Base-by-base conservation (phyloP, 2,113 vertebrate species). In the Meriones unguiculatus region DNA sequence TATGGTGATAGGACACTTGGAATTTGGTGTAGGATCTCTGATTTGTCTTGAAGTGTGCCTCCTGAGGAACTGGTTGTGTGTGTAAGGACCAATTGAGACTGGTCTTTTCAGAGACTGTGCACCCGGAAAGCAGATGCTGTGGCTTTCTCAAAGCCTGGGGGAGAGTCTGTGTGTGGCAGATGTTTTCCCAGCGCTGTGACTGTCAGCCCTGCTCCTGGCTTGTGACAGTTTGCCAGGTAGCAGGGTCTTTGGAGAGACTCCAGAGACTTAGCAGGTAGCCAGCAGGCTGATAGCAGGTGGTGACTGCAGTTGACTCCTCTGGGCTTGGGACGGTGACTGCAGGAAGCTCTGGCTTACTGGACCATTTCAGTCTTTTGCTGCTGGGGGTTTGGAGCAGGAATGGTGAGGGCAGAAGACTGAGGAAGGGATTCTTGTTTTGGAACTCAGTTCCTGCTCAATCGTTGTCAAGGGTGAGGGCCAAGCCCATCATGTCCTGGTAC, bases 301-400 rank as follows among this genome's bases (percentile, higher is more conserved):
- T 73, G 8, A 14, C 30, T 62, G 76, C 6, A 32, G 73, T 75
- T 17, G n/a, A 64, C 41, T 62, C 12, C 30, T 67, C 75, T 35
- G 1, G 41, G 17, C 41, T 17, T 12, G 52, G n/a, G 70, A 10
- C n/a, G 9, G 78, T 70, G 89, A 25, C 22, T 96, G 17, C 7
- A 38, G 78, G 78, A 81, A 84, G 7, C 15, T 65, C 92, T 84
- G 64, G n/a, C n/a, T 54, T 54, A 15, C 24, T 85, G 80, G 32
- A 22, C 0, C 13, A 20, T 1, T 24, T 35, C 4, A 2, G 5
- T 86, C 78, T 89, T 85, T 25, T 77, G 28, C 59, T 0, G 0
- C 41, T 38, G 28, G 41, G 12, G 52, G 59, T 41, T 38, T 14
- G n/a, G 70, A 41, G 24, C n/a, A 28, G 89, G 28, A 10, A 4